Conservation (phyloP, 2,113 vertebrate species). For the Myotis davidii region DNA sequence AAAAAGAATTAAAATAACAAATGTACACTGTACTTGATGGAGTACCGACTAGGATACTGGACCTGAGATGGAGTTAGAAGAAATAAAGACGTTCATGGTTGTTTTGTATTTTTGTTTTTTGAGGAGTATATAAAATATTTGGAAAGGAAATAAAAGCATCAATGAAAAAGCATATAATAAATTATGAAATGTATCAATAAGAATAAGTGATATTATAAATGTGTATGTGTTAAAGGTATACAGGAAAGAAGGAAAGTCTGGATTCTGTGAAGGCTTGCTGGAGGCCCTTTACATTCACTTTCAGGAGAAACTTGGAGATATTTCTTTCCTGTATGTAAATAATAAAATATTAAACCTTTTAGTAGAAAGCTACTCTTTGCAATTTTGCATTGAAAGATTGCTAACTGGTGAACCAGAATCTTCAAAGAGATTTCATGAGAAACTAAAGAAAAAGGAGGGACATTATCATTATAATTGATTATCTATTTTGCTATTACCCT, state of each 20-base stretch:
- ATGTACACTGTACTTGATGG: not conserved
- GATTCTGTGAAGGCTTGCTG: not conserved
- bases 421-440: not conserved
- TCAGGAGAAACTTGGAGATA: not conserved
- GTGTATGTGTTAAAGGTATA: not conserved
- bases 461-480: not conserved
- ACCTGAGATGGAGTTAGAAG: not conserved
- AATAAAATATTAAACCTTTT: not conserved
- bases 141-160: not conserved
- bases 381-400: conserved; percentile 5
- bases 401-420: not conserved
- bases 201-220: not conserved
- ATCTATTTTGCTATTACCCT: not conserved
- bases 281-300: not conserved
- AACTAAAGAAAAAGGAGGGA: not conserved
- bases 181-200: not conserved
- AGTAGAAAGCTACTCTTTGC: not conserved
- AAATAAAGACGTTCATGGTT: not conserved
- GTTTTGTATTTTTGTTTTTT: not conserved
- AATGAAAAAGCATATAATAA: not conserved
- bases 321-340: not conserved
- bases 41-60: not conserved
- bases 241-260: not conserved
- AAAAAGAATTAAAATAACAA: not conserved
- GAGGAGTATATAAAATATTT: not conserved